Percentiles rank a stretch among this genome's conserved stretches.
These are phyloP conservation scores for Yoshiicerus persimilis DNA, from an alignment of 1,140 invertebrate genomes.

Conservation along the genomic window DNA sequence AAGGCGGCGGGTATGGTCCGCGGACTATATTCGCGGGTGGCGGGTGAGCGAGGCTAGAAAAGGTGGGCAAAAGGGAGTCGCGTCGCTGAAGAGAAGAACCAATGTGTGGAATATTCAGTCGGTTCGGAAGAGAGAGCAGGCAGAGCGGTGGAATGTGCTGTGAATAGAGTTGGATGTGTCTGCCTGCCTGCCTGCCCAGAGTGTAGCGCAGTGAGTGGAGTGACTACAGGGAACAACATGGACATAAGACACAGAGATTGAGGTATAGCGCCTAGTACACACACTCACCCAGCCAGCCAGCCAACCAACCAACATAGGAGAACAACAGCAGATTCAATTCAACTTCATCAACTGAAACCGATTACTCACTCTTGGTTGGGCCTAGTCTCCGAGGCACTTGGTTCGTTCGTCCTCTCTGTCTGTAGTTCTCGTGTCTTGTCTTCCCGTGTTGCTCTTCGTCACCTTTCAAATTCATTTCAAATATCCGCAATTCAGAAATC, in stretches of 20 bases:
- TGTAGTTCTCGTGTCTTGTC: neutral
- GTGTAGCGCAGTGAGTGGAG: neutral
- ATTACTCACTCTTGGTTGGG: constrained; percentile 19
- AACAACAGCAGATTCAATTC: neutral
- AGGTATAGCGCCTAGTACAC: too few species aligned
- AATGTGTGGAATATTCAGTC: neutral
- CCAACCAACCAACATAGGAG: too few species aligned
- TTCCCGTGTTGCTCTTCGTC: neutral
- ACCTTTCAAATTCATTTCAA: neutral
- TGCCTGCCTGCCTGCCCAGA: neutral
- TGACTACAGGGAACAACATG: neutral
- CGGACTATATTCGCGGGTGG: too few species aligned
- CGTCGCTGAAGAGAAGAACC: neutral
- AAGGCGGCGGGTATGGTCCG: neutral
- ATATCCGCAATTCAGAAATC: neutral
- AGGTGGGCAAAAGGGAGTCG: neutral
- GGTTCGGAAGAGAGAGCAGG: neutral
- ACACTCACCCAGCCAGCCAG: too few species aligned
- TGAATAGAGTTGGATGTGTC: neutral
- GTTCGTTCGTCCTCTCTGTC: neutral
- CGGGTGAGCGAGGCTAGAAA: neutral
- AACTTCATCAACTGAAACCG: neutral
- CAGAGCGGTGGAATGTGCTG: neutral
- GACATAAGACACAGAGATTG: neutral
- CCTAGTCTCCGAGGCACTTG: neutral